These are phyloP conservation scores for Eupleurogrammus muticus DNA, from an alignment of 2,797 vertebrate genomes.

Conservation along the genomic window DNA sequence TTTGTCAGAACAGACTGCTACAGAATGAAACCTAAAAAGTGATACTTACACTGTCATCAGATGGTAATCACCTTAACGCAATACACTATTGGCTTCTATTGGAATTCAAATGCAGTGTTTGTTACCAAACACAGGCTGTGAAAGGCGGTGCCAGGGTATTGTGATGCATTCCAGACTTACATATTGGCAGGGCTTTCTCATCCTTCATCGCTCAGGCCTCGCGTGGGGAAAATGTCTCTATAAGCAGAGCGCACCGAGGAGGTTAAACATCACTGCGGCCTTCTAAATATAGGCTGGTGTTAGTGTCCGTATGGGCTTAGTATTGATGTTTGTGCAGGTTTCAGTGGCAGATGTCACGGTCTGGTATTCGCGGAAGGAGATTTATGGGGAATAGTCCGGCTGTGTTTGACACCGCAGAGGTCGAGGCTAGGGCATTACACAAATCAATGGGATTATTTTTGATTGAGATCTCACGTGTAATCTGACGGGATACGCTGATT, in stretches of 20 bases:
- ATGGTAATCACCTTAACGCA: conserved; percentile 71
- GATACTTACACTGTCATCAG: conserved; percentile 67
- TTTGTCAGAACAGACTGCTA: conserved; percentile 27
- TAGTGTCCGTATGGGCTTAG: conserved; percentile 64
- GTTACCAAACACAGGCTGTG: conserved; percentile 73
- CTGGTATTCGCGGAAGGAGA: conserved; percentile 67
- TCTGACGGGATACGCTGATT: conserved; percentile 67
- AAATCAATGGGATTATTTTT: conserved; percentile 81
- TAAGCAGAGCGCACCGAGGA: conserved; percentile 46
- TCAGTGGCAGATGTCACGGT: conserved; percentile 75
- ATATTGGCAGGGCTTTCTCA: conserved; percentile 52
- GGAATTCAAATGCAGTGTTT: conserved; percentile 78
- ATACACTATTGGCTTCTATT: conserved; percentile 68
- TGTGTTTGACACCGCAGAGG: conserved; percentile 67
- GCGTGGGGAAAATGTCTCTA: conserved; percentile 46
- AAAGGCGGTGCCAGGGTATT: conserved; percentile 75
- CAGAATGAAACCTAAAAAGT: conserved; percentile 55
- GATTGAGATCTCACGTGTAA: conserved; percentile 76
- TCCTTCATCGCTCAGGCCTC: conserved; percentile 58
- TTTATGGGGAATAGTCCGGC: conserved; percentile 65
- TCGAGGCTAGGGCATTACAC: conserved; percentile 66
- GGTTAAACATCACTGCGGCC: conserved; percentile 27
- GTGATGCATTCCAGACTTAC: conserved; percentile 75
- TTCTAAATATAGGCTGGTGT: conserved; percentile 70
- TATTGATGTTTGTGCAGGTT: conserved; percentile 77